A percentile compares a stretch with the other conserved stretches of the same genome.
Conservation (phyloP, 1,140 invertebrate genomes). For the Sminthurides bifidus region DNA sequence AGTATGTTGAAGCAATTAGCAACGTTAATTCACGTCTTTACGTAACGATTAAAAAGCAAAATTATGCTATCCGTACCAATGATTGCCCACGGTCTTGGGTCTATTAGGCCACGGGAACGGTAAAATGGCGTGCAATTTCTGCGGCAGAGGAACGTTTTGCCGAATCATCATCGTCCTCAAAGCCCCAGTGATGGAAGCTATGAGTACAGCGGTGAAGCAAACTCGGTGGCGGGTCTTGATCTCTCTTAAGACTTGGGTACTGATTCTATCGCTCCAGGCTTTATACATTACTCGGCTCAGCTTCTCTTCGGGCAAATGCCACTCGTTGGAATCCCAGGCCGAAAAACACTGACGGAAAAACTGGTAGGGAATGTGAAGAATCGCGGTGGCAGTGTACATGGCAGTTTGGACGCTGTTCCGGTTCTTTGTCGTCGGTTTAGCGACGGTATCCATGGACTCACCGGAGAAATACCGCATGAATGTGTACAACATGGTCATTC, state of each 20-base stretch:
- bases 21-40: too few species aligned
- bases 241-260: constrained; percentile 15
- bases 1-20: too few species aligned
- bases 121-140: constrained; percentile 26
- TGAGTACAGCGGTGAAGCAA: constrained; percentile 26
- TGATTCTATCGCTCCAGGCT: constrained; percentile 23
- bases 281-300: constrained; percentile 18
- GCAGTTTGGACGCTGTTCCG: constrained; percentile 13
- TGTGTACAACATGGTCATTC: constrained; percentile 18
- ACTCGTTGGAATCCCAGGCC: constrained; percentile 24
- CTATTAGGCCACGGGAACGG: constrained; percentile 28
- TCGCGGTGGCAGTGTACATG: constrained; percentile 7
- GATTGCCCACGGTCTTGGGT: constrained; percentile 23
- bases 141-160: constrained; percentile 19
- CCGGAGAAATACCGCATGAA: constrained; percentile 23
- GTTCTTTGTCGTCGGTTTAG: constrained; percentile 12
- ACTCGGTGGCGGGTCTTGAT: constrained; percentile 19
- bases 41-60: too few species aligned
- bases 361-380: constrained; percentile 22
- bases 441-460: constrained; percentile 20
- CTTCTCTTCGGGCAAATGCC: constrained; percentile 26
- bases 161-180: constrained; percentile 25
- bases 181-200: constrained; percentile 22
- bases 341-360: constrained; percentile 25
- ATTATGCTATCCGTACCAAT: constrained; percentile 25